These are phyloP conservation scores for Tragelaphus eurycerus DNA, from an alignment of 2,797 vertebrate genomes.

Conservation along the genomic window DNA sequence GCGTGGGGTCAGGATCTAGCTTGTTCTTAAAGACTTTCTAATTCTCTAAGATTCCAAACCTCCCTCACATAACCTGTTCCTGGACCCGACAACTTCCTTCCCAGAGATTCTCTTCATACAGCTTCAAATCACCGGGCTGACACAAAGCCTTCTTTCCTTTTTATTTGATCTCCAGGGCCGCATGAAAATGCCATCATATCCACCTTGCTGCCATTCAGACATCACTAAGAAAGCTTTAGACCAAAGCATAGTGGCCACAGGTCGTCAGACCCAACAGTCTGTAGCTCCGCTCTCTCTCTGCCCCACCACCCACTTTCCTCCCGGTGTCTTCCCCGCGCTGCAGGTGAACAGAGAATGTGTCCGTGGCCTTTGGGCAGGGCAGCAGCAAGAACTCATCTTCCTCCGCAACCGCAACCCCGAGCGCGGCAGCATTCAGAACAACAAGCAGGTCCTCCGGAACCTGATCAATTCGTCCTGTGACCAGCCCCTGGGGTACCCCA, in stretches of 20 bases:
- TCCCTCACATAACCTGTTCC: not conserved
- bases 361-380: constrained; percentile 96
- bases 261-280: too few species aligned
- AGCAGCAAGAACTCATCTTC: constrained; percentile 98
- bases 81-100: rapidly evolving
- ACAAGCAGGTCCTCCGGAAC: constrained; percentile 96
- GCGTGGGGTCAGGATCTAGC: not conserved
- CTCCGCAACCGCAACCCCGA: constrained; percentile 97
- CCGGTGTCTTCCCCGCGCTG: rapidly evolving
- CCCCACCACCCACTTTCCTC: not conserved
- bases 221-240: not conserved
- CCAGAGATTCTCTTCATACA: not conserved
- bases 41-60: not conserved
- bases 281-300: not conserved
- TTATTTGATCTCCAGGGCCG: not conserved
- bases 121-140: not conserved
- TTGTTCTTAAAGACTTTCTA: not conserved
- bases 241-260: rapidly evolving
- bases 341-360: constrained; percentile 99
- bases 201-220: rapidly evolving
- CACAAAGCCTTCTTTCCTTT: not conserved
- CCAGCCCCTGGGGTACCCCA: constrained; percentile 98
- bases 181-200: too few species aligned
- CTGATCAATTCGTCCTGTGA: constrained; percentile 98
- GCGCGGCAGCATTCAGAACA: constrained; percentile 98